Evolutionary conservation across 2,888 invertebrate species (phyloP).

Genomic region (Idaea dimidiata): DNA sequence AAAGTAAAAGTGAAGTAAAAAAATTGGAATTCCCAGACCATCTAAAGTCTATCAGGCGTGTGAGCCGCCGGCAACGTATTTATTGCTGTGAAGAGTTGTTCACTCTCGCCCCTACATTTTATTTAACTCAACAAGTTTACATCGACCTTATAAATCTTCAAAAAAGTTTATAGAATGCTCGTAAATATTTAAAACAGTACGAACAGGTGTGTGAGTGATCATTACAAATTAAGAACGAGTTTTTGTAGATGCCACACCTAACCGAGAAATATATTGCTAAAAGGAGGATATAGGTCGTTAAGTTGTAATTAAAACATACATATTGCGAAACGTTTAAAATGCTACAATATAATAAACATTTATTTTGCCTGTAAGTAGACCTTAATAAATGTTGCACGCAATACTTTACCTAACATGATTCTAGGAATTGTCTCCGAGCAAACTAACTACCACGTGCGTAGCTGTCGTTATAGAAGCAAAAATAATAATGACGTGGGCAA

Average conservation of each 20-base stretch:
- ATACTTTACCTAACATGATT: slow-evolving; percentile 44
- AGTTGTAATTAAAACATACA: not conserved
- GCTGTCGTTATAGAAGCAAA: slow-evolving; percentile 45
- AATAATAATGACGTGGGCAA: slow-evolving; percentile 44
- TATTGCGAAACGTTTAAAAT: not conserved
- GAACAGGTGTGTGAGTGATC: slow-evolving; percentile 24
- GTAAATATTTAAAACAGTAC: slow-evolving; percentile 23
- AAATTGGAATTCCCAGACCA: slow-evolving; percentile 55
- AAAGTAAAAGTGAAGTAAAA: slow-evolving; percentile 71
- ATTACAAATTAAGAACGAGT: slow-evolving; percentile 21
- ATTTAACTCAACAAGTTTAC: slow-evolving; percentile 25
- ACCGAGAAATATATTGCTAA: not conserved
- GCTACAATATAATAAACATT: not conserved
- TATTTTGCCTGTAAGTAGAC: not conserved
- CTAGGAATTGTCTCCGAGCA: slow-evolving; percentile 55
- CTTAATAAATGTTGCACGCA: slow-evolving; percentile 31
- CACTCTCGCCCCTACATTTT: slow-evolving; percentile 41
- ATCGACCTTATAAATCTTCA: slow-evolving; percentile 19
- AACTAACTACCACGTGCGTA: slow-evolving; percentile 48
- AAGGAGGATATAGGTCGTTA: not conserved
- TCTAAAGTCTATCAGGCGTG: slow-evolving; percentile 46
- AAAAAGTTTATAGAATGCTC: slow-evolving; percentile 23
- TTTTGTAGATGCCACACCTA: slow-evolving; percentile 10
- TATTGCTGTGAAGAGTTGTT: slow-evolving; percentile 44
- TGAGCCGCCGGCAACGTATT: slow-evolving; percentile 45